These are phyloP conservation scores for Ernsta delagoae DNA, from an alignment of 2,888 invertebrate species.

Conservation along the genomic window DNA sequence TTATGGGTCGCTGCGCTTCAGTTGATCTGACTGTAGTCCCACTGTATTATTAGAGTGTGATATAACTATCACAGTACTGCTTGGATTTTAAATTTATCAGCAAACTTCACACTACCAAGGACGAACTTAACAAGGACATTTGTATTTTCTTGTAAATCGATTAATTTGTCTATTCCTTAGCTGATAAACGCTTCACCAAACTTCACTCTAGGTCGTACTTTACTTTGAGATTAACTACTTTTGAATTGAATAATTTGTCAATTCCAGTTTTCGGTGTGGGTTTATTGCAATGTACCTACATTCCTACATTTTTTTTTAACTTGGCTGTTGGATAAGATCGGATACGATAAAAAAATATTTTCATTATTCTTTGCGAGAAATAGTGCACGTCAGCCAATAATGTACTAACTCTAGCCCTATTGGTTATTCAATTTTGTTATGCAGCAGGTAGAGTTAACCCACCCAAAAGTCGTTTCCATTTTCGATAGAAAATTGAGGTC, in stretches of 20 bases:
- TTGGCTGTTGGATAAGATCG: too few relatives aligned
- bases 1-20: neutral
- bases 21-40: neutral
- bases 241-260: too few relatives aligned
- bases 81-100: too few relatives aligned
- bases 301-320: too few relatives aligned
- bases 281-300: too few relatives aligned
- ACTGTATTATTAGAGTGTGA: neutral
- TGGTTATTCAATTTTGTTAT: neutral
- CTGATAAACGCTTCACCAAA: too few relatives aligned
- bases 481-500: slow-evolving; percentile 3
- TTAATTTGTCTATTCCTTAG: too few relatives aligned
- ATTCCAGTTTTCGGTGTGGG: too few relatives aligned
- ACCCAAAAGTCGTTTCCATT: neutral
- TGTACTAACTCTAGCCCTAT: neutral
- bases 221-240: too few relatives aligned
- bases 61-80: neutral
- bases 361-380: neutral
- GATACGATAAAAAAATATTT: neutral
- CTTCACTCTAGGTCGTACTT: too few relatives aligned
- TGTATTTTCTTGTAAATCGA: too few relatives aligned
- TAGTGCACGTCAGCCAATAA: neutral
- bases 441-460: neutral
- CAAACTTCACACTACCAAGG: neutral
- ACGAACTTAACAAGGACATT: too few relatives aligned